These are phyloP conservation scores for Sturnira hondurensis DNA, from an alignment of 2,113 vertebrate species.

Conservation along the genomic window DNA sequence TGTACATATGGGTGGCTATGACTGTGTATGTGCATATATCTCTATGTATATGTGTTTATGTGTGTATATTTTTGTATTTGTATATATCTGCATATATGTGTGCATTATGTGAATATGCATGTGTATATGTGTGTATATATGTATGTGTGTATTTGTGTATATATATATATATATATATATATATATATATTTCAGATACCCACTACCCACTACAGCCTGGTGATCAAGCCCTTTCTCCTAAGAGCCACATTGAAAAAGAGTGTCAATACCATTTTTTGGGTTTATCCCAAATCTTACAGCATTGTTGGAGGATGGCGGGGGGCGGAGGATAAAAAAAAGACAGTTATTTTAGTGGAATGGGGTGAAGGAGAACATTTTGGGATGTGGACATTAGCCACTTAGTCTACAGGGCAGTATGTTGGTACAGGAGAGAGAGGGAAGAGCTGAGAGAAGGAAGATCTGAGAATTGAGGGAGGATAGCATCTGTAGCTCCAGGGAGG, in stretches of 20 bases:
- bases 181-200: not conserved
- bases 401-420: not conserved
- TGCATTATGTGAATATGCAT: not conserved
- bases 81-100: not conserved
- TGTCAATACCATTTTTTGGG: not conserved
- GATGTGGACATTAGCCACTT: not conserved
- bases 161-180: not conserved
- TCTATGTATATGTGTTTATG: not conserved
- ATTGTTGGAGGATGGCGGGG: not conserved
- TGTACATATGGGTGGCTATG: not conserved
- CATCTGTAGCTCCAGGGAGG: not conserved
- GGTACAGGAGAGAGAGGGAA: not conserved
- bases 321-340: not conserved
- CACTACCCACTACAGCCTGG: not conserved
- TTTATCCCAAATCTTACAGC: not conserved
- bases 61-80: not conserved
- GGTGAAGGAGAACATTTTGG: not conserved
- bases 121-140: too few relatives aligned
- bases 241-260: not conserved
- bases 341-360: not conserved
- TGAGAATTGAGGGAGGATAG: not conserved
- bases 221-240: not conserved
- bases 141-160: too few relatives aligned
- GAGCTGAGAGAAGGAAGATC: too few relatives aligned
- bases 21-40: not conserved